These are phyloP conservation scores for Amniataba percoides DNA, from an alignment of 2,797 vertebrate genomes.

Conservation along the genomic window DNA sequence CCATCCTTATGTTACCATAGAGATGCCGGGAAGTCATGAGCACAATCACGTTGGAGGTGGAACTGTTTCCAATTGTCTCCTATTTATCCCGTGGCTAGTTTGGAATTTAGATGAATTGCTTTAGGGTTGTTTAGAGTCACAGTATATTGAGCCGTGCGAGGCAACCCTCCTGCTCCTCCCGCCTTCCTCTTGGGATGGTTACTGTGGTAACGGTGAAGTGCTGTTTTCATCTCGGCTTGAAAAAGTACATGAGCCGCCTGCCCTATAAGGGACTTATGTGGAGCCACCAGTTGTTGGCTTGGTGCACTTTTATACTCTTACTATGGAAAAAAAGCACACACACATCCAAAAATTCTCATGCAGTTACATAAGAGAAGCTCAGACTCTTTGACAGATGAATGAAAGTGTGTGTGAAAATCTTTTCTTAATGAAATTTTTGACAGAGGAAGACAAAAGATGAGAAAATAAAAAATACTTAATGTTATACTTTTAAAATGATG, in stretches of 20 bases:
- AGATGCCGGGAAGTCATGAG: slow-evolving; percentile 72
- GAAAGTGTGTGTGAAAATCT: background rate
- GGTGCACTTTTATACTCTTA: slow-evolving; percentile 26
- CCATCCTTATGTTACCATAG: slow-evolving; percentile 68
- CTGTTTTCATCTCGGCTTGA: slow-evolving; percentile 73
- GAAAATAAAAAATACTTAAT: slow-evolving; percentile 4
- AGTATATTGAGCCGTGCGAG: slow-evolving; percentile 73
- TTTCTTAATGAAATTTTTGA: background rate
- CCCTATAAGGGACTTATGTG: slow-evolving; percentile 49
- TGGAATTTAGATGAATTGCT: slow-evolving; percentile 87
- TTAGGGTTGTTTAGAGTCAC: slow-evolving; percentile 83
- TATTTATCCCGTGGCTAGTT: slow-evolving; percentile 79
- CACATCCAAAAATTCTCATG: slow-evolving; percentile 3
- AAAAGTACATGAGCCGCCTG: slow-evolving; percentile 51
- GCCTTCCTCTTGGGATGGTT: slow-evolving; percentile 69
- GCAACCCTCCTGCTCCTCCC: slow-evolving; percentile 64
- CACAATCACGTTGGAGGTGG: slow-evolving; percentile 73
- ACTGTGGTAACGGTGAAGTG: slow-evolving; percentile 68
- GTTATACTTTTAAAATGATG: background rate
- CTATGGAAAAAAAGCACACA: slow-evolving; percentile 1
- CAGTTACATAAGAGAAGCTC: background rate
- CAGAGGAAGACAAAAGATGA: background rate
- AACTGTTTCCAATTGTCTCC: slow-evolving; percentile 79
- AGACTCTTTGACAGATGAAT: background rate
- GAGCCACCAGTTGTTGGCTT: slow-evolving; percentile 48